Base-by-base conservation (phyloP, 2,113 vertebrate species). In the Mandrillus leucophaeus region DNA sequence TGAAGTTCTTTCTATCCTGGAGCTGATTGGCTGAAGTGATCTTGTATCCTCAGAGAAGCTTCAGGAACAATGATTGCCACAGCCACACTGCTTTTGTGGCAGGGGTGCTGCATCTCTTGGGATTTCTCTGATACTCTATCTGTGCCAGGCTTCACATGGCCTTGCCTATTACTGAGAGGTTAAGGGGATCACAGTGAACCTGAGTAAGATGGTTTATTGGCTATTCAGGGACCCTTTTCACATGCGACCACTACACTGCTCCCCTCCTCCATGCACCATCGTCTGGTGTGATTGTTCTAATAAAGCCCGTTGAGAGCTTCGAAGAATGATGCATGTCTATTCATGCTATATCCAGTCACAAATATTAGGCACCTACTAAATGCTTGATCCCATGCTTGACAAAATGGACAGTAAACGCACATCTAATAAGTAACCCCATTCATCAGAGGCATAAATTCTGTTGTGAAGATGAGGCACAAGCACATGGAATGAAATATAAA, bases 1-100 rank as follows among this genome's bases (percentile, higher is more conserved):
- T 80, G 23, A 87, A 81, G 35, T 61, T 96, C 70, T 50, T 55
- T 96, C 64, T 32, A 5, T 68, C 55, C 80, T 78, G 35, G 18
- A 84, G 52, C 52, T 87, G 83, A 93, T 86, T 52, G 72, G 72
- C 72, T 81, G 78, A 85, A 79, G 72, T 30, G 52, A 82, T 94
- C 27, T 93, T 17, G n/a, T 55, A 8, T 96, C 75, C 76, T 79
- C 35, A 75, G 76, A 95, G 30, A 91, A 81, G 48, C 16, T 11
- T 96, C 20, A 79, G 86, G 64, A 87, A 72, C 22, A 92, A 17
- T 3, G 40, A 92, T 27, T 22, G 57, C 40, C 48, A 43, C 4
- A 35, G 66, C 50, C 38, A 45, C 4, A 22, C n/a, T 35, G 17
- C 57, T 91, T 93, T 83, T 78, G 72, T 79, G 61, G n/a, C 64